Conservation (phyloP, 2,113 vertebrate species). For the Hippocampus abdominalis region DNA sequence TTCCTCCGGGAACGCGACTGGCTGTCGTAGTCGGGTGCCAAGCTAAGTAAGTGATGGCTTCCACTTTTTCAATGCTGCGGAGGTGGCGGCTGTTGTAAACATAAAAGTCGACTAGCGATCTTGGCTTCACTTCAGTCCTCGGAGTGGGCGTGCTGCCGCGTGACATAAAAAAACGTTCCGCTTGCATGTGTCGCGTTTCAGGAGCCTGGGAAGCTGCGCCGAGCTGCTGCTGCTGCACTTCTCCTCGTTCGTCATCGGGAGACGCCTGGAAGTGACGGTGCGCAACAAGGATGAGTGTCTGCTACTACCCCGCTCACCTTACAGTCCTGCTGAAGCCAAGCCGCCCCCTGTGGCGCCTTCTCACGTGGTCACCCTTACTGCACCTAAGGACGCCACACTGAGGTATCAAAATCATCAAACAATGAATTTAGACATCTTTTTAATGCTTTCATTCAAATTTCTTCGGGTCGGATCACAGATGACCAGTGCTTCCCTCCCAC, state of each 20-base stretch:
- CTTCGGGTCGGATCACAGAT: no score
- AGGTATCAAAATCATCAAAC: conserved; percentile 31
- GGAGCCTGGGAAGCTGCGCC: conserved; percentile 78
- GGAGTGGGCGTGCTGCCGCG: background rate
- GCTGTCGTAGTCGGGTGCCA: conserved; percentile 72
- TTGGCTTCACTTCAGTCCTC: background rate
- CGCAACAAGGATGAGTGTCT: conserved; percentile 73
- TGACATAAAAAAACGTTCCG: background rate
- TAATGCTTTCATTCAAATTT: no score
- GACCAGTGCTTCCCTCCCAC: no score
- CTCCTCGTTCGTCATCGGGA: conserved; percentile 80
- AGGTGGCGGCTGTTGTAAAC: background rate
- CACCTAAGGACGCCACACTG: conserved; percentile 19
- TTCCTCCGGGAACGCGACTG: conserved; percentile 74
- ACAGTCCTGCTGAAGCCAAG: conserved; percentile 3
- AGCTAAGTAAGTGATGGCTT: conserved; percentile 65
- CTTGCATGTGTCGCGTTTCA: conserved; percentile 32
- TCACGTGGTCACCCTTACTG: conserved; percentile 56
- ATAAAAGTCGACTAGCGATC: conserved; percentile 2
- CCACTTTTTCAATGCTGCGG: background rate
- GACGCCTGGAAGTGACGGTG: conserved; percentile 78
- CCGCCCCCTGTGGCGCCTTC: background rate
- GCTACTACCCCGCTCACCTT: conserved; percentile 65
- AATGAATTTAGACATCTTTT: no score
- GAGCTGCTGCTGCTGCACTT: conserved; percentile 90